phyloP scores from a whole-genome alignment of 2,113 vertebrate species.

The Elaphurus davidianus region DNA sequence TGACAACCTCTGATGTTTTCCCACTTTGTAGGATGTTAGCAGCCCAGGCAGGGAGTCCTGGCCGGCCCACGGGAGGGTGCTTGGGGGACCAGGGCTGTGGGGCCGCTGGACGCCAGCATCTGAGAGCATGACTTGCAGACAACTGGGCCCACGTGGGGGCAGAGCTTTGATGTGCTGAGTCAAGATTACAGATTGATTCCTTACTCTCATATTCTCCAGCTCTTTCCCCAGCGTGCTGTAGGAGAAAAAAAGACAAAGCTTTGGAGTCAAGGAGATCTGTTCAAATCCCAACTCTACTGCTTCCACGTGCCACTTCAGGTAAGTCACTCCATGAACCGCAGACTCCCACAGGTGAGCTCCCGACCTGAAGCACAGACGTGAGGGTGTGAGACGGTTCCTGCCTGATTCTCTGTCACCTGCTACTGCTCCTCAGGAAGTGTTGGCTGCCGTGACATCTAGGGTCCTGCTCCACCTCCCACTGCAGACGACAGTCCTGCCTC shows the following conservation, averaged over 20 bases:
- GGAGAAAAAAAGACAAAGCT: background rate
- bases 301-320: background rate
- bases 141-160: background rate
- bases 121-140: accelerated
- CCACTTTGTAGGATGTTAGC: background rate
- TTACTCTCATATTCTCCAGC: background rate
- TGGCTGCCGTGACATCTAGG: accelerated
- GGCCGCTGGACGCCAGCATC: background rate
- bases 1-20: background rate
- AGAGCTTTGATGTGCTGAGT: background rate
- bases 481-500: background rate
- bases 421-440: background rate
- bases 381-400: background rate
- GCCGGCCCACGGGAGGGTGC: background rate
- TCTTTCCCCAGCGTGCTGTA: background rate
- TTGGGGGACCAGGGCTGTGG: accelerated
- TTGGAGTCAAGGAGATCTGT: background rate
- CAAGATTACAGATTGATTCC: background rate
- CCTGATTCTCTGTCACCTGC: background rate
- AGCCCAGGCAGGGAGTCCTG: background rate
- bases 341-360: background rate
- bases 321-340: background rate
- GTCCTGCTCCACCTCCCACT: background rate
- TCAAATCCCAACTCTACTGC: background rate
- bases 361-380: background rate